Evolutionary conservation across 2,113 vertebrate species (phyloP).

Genomic region (Pseudopipra pipra): DNA sequence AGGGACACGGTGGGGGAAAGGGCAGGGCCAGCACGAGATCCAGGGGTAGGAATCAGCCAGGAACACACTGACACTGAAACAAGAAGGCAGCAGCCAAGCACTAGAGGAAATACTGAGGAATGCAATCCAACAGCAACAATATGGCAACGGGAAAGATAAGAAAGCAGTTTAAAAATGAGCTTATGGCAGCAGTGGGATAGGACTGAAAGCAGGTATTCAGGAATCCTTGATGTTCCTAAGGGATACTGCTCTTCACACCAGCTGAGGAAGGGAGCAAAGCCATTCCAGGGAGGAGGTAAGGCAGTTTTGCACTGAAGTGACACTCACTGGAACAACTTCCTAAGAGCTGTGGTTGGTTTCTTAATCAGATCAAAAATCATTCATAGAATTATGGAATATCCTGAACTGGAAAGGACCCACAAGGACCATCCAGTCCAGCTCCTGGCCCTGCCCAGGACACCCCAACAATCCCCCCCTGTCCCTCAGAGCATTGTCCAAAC

Average conservation of each 20-base stretch:
- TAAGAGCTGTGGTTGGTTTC: not conserved
- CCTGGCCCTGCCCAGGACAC: not conserved
- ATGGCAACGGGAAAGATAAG: not conserved
- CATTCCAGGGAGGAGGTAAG: not conserved
- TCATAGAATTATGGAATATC: not conserved
- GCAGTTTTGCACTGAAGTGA: rapidly evolving
- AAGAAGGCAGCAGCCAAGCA: not conserved
- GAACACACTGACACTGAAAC: not conserved
- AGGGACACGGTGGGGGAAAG: not conserved
- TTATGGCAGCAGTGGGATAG: rapidly evolving
- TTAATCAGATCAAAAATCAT: not conserved
- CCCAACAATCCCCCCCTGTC: too few species aligned
- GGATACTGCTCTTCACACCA: not conserved
- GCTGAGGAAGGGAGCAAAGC: not conserved
- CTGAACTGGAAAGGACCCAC: not conserved
- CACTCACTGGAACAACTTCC: not conserved
- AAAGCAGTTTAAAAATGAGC: not conserved
- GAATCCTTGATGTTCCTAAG: not conserved
- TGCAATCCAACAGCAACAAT: not conserved
- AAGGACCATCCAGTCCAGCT: not conserved
- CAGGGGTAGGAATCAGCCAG: rapidly evolving
- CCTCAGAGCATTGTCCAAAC: too few species aligned
- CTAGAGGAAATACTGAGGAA: not conserved
- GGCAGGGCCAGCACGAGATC: not conserved
- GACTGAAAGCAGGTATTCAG: not conserved